Evolutionary conservation across 53 echinoderm and acorn worm species (phyloP), one percentile per base, ranked within the genome.

Genomic region (Paelopatides confundens): DNA sequence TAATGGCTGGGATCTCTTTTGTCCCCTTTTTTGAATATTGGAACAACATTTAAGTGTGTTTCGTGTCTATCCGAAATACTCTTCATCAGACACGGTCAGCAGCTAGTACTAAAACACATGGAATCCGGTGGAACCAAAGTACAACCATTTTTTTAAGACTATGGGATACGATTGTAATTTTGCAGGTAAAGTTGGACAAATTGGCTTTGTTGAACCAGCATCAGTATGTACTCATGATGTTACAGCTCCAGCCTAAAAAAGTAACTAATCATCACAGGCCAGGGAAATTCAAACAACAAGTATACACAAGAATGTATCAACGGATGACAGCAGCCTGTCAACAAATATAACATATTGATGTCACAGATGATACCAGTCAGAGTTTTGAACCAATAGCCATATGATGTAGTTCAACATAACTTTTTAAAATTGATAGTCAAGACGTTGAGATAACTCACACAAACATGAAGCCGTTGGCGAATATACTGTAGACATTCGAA

Each of bases 1-100:
- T n/a, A n/a, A n/a, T n/a, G n/a, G n/a, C n/a, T n/a, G n/a, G n/a
- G n/a, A n/a, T n/a, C n/a, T n/a, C n/a, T n/a, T n/a, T n/a, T n/a
- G n/a, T n/a, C n/a, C n/a, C n/a, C n/a, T n/a, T n/a, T n/a, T n/a
- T n/a, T n/a, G n/a, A n/a, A n/a, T n/a, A n/a, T n/a, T n/a, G n/a
- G n/a, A n/a, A n/a, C n/a, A n/a, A n/a, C n/a, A n/a, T n/a, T n/a
- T n/a, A n/a, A n/a, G n/a, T n/a, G n/a, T 34, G 26, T 64, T 23
- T 65, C 84, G 2, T 83, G 84, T 65, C 23, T 86, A 30, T 32
- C 69, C n/a, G 86, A 69, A 49, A 69, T 69, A 28, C 86, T 86
- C 0, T 86, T 69, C 23, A 86, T 21, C 17, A 66, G 2, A 14
- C 26, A 69, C 4, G 86, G 86, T 18, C 50, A 46, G 31, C 17